Base-by-base conservation (phyloP, 1,140 invertebrate genomes). In the Coboldia fuscipes region DNA sequence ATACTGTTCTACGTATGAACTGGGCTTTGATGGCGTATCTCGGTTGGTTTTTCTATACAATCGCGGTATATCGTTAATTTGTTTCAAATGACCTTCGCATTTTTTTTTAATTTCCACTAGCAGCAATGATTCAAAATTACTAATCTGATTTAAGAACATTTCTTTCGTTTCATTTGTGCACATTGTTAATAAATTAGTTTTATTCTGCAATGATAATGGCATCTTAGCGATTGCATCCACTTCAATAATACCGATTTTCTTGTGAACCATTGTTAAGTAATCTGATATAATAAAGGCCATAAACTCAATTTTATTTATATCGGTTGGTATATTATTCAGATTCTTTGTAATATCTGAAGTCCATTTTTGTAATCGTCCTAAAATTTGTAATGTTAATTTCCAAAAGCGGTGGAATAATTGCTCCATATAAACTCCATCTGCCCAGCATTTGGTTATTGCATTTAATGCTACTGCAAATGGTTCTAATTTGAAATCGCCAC, bases 41-140 rank as follows among this genome's bases (percentile, higher is more conserved):
- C 84, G 66, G 56, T 94, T 96, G 1, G 90, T 97, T 49, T 88
- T 72, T 44, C 89, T 65, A 54, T 89, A 97, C 21, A 93, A 57
- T 42, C 89, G 64, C 20, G 90, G 90, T 61, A 94, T 84, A 48
- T 94, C 85, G 41, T 70, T 79, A 3, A 93, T 83, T 65, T 74
- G 71, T 47, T 73, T 70, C 37, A 77, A 58, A 37, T 69, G 61
- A 19, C 55, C 45, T 35, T 62, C 53, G 50, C 63, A 67, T 46
- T 66, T 58, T 3, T 58, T 51, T 41, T 61, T 60, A 7, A 74
- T 45, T 54, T 67, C 63, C 30, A 61, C 55, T 0, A 72, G 58
- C 35, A 74, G 65, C 42, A 60, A 55, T 33, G 63, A 55, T 33
- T 62, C 68, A 22, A 72, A 59, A 41, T 53, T 53, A 29, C 58